Base-by-base conservation (phyloP, 2,113 vertebrate genomes). In the Emydocephalus ijimae region DNA sequence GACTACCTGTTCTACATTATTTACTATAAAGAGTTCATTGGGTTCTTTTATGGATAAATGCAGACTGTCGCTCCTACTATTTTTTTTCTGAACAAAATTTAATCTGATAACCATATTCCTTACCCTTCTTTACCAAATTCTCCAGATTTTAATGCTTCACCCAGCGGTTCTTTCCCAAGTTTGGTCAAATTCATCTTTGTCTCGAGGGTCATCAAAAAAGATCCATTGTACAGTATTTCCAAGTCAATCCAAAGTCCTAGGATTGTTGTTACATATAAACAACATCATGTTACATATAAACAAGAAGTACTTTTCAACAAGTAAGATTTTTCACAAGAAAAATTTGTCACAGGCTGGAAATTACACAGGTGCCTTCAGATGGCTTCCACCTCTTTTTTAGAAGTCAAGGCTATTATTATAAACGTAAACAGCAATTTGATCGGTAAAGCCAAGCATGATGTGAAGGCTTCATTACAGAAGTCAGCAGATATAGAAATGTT, bases 161-260 rank as follows among this genome's bases (percentile, higher is more conserved):
- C 98, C 91, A 98, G 95, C 0, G 98, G 98, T 95, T 99, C 99
- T 97, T 99, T 99, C 93, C 99, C 99, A 95, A 99, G 98, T 95
- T 98, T 98, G 94, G 98, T 98, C 97, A 99, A 97, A 97, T 99
- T 99, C 99, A 99, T 98, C 98, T 99, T 99, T 94, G 99, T 99
- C 97, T 99, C 98, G 5, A 99, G 97, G 11, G 98, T 99, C 99
- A 99, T 99, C 87, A 99, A 98, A 97, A 99, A 99, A 94, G 99
- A 99, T 89, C 99, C 99, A 9, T 97, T 98, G 97, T 99, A 99
- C 94, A 98, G 99, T 94, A 99, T 97, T 95, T 99, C 99, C 97
- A 99, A 97, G 97, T 99, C 98, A 94, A 99, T 98, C 99, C 99
- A 99, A 81, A 99, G 97, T 94, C 99, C 99, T 99, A 94, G 90